These are phyloP conservation scores for Dolichomitus sp. DNA, from an alignment of 2,888 invertebrate genomes.

Conservation along the genomic window DNA sequence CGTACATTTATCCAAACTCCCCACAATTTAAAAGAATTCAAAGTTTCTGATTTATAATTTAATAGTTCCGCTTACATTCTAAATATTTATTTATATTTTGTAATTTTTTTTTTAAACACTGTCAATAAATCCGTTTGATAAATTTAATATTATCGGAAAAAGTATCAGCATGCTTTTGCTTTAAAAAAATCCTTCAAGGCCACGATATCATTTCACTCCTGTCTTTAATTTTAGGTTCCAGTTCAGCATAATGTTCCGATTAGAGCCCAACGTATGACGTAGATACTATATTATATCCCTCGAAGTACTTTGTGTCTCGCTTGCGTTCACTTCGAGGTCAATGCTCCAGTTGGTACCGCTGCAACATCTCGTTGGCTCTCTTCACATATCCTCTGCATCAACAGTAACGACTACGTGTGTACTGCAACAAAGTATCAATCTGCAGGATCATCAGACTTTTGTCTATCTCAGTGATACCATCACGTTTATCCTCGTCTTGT, in stretches of 20 bases:
- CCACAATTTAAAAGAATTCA: too few species aligned
- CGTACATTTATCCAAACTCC: neutral
- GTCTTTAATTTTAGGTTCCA: neutral
- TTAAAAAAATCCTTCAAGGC: neutral
- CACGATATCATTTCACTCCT: neutral
- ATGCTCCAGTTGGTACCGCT: conserved; percentile 70
- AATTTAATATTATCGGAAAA: neutral
- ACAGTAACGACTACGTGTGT: conserved; percentile 2
- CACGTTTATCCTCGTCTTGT: neutral
- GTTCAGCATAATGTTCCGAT: neutral
- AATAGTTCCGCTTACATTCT: too few species aligned
- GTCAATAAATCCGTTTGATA: neutral
- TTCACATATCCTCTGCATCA: conserved; percentile 14
- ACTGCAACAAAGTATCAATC: conserved; percentile 29
- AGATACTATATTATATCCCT: conserved; percentile 39
- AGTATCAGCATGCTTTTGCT: neutral
- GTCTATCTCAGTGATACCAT: neutral
- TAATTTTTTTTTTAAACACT: neutral
- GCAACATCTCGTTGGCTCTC: conserved; percentile 58
- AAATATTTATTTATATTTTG: too few species aligned
- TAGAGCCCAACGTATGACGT: conserved; percentile 11
- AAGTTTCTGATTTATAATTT: too few species aligned
- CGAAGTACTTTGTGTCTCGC: conserved; percentile 66
- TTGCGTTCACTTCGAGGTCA: conserved; percentile 73
- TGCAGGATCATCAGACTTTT: neutral